Base-by-base conservation (phyloP, 2,797 vertebrate species). In the Tauraco hartlaubi region DNA sequence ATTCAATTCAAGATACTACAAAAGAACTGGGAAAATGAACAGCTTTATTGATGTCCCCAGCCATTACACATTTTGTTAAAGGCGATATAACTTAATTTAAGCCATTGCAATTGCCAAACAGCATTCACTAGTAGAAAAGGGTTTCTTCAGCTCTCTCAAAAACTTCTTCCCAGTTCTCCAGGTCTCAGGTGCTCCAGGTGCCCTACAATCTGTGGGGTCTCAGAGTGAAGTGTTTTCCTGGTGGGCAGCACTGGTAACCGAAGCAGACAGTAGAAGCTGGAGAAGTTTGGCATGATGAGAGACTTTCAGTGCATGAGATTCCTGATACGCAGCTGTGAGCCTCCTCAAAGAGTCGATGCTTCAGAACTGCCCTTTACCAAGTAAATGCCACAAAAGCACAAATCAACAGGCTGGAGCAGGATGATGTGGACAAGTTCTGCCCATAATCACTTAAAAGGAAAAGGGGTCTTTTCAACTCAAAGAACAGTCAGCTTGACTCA, bases 351-450 rank as follows among this genome's bases (percentile, higher is more conserved):
- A 67, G 58, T 35, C 43, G 67, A 46, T 48, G 87, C 61, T 89
- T 92, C 92, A 77, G 75, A 93, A 77, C 72, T 90, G 86, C 87
- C 84, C 92, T 84, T 93, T 71, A 74, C 92, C 89, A 96, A 96
- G 94, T 21, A 92, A 96, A 97, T 52, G 78, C 89, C 95, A 96
- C 78, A 95, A 85, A 94, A 95, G 78, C 75, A 94, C 72, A 96
- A 94, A 93, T 92, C 86, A 91, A 92, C 72, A 72, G 54, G 46
- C n/a, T 92, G 88, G 44, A 71, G 88, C 26, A 83, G 35, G 67
- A 90, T 49, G 49, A 43, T 6, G 8, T 5, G 26, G 35, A 55
- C 41, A 92, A 90, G 16, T 76, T 84, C 73, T 94, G 87, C 52
- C 69, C 79, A 29, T 15, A 75, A 84, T 28, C 43, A 84, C 39